A percentile compares a stretch with the other conserved stretches of the same genome.
These are phyloP conservation scores for Gymnothorax javanicus DNA, from an alignment of 2,797 vertebrate genomes.

Conservation along the genomic window DNA sequence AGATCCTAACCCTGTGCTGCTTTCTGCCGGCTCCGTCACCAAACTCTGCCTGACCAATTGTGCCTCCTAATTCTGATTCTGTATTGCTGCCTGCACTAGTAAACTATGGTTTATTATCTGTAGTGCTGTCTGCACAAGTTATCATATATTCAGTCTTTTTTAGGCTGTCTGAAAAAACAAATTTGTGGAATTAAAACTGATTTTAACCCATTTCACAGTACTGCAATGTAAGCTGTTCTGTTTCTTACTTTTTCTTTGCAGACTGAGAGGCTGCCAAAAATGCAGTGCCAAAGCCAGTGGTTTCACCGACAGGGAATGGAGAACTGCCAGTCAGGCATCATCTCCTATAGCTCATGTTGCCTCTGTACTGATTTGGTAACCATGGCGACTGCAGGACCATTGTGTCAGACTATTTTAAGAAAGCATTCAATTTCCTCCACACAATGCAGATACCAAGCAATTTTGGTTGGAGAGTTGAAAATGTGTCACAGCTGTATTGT, in stretches of 20 bases:
- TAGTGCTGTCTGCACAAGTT: too few relatives aligned
- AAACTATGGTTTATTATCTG: too few relatives aligned
- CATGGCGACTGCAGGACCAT: slow-evolving; percentile 51
- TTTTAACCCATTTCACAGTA: too few relatives aligned
- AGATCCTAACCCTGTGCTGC: too few relatives aligned
- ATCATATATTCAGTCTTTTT: neutral
- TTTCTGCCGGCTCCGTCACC: too few relatives aligned
- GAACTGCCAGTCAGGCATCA: slow-evolving; percentile 19
- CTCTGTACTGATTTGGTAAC: slow-evolving; percentile 47
- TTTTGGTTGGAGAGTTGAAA: slow-evolving; percentile 5
- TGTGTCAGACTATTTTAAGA: slow-evolving; percentile 42
- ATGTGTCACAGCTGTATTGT: slow-evolving; percentile 19
- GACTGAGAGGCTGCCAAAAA: neutral
- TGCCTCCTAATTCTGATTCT: too few relatives aligned
- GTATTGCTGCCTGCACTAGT: too few relatives aligned
- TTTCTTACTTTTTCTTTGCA: neutral
- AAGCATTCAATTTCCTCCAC: slow-evolving; percentile 39
- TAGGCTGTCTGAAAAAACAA: neutral
- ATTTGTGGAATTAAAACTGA: neutral
- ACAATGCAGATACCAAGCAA: neutral
- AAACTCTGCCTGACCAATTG: too few relatives aligned
- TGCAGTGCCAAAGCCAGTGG: slow-evolving; percentile 26
- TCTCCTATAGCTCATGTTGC: slow-evolving; percentile 35
- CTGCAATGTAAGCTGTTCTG: neutral
- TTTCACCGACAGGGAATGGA: slow-evolving; percentile 33